These are phyloP conservation scores for Urocolius indicus DNA, from an alignment of 2,113 vertebrate genomes.

Conservation along the genomic window DNA sequence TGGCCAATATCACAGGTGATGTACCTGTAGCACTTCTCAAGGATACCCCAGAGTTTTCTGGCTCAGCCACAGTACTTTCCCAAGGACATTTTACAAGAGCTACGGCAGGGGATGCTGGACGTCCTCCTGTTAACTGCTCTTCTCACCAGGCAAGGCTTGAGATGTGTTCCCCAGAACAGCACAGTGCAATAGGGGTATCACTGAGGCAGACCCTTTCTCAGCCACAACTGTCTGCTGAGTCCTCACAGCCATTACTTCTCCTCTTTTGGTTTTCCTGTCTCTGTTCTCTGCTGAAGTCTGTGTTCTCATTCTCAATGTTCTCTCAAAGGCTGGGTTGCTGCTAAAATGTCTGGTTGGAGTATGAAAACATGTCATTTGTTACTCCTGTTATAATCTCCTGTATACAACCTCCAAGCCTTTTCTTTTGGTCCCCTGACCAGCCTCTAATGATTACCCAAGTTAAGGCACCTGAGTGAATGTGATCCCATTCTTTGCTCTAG, in stretches of 20 bases:
- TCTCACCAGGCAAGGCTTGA: neutral
- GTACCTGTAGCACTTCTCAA: neutral
- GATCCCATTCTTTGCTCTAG: neutral
- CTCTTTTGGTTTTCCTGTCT: neutral
- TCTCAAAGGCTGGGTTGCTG: neutral
- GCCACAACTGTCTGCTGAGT: neutral
- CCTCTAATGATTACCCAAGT: neutral
- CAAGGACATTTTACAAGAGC: neutral
- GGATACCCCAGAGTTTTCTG: neutral
- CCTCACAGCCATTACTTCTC: neutral
- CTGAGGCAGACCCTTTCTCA: neutral
- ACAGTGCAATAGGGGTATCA: neutral
- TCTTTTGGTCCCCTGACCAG: neutral
- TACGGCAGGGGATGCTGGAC: neutral
- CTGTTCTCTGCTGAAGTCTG: neutral
- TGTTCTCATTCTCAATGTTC: neutral
- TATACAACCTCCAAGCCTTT: neutral
- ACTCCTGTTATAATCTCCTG: neutral
- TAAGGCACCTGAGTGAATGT: neutral
- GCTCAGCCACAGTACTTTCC: neutral
- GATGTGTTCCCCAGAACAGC: neutral
- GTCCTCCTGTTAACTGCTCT: neutral
- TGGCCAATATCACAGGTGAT: neutral
- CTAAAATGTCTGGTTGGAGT: neutral
- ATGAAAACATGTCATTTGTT: neutral